phyloP scores from a whole-genome alignment of 2,797 vertebrate genomes.

The Phataginus tetradactyla region DNA sequence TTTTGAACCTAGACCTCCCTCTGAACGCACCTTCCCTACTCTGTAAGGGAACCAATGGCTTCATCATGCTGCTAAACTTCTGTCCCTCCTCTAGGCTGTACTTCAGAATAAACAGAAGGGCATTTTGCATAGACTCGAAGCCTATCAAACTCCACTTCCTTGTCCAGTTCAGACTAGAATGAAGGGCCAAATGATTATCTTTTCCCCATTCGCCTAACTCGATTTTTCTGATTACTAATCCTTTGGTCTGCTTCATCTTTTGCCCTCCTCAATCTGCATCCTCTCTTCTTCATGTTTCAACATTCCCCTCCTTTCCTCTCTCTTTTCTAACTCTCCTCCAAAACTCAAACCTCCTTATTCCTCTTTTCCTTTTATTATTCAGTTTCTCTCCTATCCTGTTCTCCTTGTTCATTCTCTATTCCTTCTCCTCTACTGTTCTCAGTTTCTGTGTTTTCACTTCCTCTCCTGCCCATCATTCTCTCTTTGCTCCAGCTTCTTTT shows the following conservation, averaged over 20 bases:
- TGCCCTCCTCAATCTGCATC: background rate
- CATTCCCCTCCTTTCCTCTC: background rate
- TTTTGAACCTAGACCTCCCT: slow-evolving; percentile 1
- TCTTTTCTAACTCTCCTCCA: background rate
- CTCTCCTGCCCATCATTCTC: background rate
- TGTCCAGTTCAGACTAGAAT: background rate
- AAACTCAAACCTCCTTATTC: background rate
- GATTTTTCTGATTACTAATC: background rate
- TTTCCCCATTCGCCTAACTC: background rate
- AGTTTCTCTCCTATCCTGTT: background rate
- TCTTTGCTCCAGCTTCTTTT: background rate
- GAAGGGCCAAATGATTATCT: background rate
- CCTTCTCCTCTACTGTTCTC: background rate
- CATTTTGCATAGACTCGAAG: background rate
- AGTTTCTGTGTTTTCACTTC: background rate
- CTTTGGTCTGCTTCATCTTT: background rate
- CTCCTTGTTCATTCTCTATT: background rate
- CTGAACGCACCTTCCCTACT: background rate
- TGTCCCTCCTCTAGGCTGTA: background rate
- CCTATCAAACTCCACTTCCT: background rate
- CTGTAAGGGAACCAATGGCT: background rate
- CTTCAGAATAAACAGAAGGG: background rate
- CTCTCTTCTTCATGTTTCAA: background rate
- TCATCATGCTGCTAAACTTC: slow-evolving; percentile 12
- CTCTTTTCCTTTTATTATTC: background rate